Evolutionary conservation across 2,113 vertebrate genomes (phyloP).

Genomic region (Proteles cristata): DNA sequence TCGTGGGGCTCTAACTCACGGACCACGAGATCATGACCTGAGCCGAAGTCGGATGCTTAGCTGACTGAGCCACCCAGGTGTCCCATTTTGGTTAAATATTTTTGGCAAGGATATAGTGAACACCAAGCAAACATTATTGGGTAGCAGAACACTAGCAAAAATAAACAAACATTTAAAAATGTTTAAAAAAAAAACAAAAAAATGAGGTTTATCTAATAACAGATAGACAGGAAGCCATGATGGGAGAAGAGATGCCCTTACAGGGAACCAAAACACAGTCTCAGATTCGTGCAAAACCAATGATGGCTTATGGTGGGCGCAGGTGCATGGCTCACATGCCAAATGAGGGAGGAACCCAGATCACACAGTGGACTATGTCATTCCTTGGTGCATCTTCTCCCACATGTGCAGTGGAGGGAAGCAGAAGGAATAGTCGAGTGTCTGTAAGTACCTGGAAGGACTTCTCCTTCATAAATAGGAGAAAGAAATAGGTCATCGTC

Average conservation of each 20-base stretch:
- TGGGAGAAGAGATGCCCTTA: background rate
- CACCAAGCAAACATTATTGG: background rate
- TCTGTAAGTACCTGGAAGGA: background rate
- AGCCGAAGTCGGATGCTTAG: no score
- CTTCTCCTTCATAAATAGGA: background rate
- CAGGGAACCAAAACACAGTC: background rate
- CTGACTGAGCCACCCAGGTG: no score
- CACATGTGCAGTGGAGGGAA: background rate
- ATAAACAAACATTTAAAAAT: no score
- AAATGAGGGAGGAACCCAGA: background rate
- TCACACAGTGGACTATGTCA: background rate
- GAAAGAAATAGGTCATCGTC: background rate
- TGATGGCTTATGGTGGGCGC: background rate
- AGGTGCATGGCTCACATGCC: background rate
- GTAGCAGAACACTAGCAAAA: background rate
- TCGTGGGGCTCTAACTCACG: no score
- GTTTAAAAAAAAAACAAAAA: no score
- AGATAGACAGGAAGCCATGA: background rate
- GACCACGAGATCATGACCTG: no score
- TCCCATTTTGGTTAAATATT: background rate
- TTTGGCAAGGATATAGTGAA: background rate
- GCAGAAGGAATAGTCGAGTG: background rate
- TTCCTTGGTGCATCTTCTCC: background rate
- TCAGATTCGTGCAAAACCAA: background rate
- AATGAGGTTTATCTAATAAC: background rate